Percentiles rank a stretch among this genome's conserved stretches.
Evolutionary conservation across 2,888 invertebrate genomes (phyloP).

Genomic region (Thecophora atra): DNA sequence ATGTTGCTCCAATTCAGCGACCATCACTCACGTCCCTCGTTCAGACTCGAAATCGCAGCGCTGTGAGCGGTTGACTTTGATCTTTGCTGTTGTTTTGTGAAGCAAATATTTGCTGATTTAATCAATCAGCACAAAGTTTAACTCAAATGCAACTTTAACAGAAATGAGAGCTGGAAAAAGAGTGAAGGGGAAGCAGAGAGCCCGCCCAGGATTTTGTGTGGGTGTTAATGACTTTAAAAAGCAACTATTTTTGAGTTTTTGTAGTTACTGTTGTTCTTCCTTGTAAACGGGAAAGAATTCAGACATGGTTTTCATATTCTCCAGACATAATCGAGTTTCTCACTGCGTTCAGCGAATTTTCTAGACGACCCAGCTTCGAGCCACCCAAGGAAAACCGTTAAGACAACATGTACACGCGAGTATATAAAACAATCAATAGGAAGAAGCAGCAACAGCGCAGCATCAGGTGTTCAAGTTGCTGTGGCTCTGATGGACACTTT

Average conservation of each 20-base stretch:
- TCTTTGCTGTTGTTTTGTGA: not conserved
- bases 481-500: constrained; percentile 13
- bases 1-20: constrained; percentile 10
- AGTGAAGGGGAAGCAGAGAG: not conserved
- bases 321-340: no score
- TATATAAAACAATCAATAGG: not conserved
- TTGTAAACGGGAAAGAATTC: no score
- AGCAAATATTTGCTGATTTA: not conserved
- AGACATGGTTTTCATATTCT: no score
- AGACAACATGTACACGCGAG: not conserved
- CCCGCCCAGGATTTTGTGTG: constrained; percentile 2
- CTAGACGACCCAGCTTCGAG: not conserved
- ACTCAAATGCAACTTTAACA: not conserved
- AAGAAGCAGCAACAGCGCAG: constrained; percentile 15
- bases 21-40: constrained; percentile 29
- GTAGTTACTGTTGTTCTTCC: constrained; percentile 7
- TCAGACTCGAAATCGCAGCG: not conserved
- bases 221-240: constrained; percentile 30
- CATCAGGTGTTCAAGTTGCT: constrained; percentile 19
- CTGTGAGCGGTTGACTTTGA: not conserved
- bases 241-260: not conserved
- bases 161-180: not conserved
- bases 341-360: not conserved
- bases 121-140: not conserved
- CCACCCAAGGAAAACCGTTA: not conserved